These are phyloP conservation scores for Symphodus melops DNA, from an alignment of 2,113 vertebrate genomes.

Conservation along the genomic window DNA sequence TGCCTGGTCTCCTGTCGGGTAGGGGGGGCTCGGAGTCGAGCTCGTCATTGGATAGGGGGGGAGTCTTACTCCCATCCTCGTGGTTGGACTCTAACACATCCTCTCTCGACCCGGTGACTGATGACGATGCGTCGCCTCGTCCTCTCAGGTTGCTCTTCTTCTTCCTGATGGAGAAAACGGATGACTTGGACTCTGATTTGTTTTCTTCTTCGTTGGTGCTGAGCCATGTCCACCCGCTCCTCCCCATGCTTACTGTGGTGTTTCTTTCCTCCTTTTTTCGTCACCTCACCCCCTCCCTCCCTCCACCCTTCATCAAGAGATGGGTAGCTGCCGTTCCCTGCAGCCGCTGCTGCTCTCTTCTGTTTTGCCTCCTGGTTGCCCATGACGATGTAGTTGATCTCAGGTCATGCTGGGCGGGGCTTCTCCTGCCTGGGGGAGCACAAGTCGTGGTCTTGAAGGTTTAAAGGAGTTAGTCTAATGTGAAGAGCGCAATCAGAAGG, in stretches of 20 bases:
- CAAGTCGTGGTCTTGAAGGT: constrained; percentile 49
- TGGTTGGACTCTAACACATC: constrained; percentile 86
- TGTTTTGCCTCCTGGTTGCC: constrained; percentile 98
- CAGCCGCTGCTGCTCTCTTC: constrained; percentile 80
- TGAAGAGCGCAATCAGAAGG: constrained; percentile 17
- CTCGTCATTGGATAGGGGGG: constrained; percentile 93
- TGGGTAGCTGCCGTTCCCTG: constrained; percentile 83
- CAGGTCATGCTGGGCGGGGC: constrained; percentile 84
- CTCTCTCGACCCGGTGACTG: constrained; percentile 88
- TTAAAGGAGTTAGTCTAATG: constrained; percentile 32
- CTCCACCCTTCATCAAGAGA: constrained; percentile 85
- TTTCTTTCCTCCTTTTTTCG: constrained; percentile 91
- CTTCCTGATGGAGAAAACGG: constrained; percentile 95
- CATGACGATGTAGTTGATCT: constrained; percentile 83
- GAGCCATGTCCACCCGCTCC: constrained; percentile 72
- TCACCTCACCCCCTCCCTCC: constrained; percentile 86
- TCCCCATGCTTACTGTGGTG: constrained; percentile 84
- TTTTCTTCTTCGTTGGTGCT: constrained; percentile 86
- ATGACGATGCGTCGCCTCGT: constrained; percentile 78
- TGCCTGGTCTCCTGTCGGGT: constrained; percentile 63
- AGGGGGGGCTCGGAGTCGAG: constrained; percentile 86
- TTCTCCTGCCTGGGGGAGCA: not conserved
- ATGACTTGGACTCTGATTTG: constrained; percentile 90
- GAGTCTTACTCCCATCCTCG: constrained; percentile 91
- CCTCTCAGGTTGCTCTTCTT: constrained; percentile 89